phyloP scores from a whole-genome alignment of 2,113 vertebrate species.

The Nerophis lumbriciformis region DNA sequence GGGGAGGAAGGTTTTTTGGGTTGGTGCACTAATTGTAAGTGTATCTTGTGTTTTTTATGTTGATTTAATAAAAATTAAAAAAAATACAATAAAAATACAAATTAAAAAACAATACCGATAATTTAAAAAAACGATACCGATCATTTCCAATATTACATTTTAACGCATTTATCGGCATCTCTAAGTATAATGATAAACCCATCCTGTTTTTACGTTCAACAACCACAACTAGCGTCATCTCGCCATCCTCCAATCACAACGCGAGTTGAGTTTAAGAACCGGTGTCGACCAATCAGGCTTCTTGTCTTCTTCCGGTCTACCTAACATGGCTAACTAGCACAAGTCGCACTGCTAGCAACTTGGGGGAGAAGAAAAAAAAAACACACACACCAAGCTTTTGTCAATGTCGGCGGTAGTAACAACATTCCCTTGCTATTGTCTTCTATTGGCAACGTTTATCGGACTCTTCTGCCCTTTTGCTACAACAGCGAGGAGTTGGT shows the following conservation, averaged over 20 bases:
- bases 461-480: background rate
- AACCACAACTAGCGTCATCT: background rate
- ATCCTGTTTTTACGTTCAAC: background rate
- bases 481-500: slow-evolving; percentile 20
- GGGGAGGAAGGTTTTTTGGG: no score
- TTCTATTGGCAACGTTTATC: background rate
- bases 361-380: slow-evolving; percentile 6
- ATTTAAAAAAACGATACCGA: no score
- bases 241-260: slow-evolving; percentile 41
- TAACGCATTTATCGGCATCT: no score
- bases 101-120: no score
- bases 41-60: no score
- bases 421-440: slow-evolving; percentile 9
- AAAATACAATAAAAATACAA: no score
- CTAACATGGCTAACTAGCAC: slow-evolving; percentile 53
- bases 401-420: slow-evolving; percentile 33
- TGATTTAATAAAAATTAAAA: no score
- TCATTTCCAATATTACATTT: no score
- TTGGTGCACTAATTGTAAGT: no score
- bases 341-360: slow-evolving; percentile 55
- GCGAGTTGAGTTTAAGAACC: slow-evolving; percentile 23
- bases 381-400: slow-evolving; percentile 27
- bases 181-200: no score
- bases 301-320: slow-evolving; percentile 51
- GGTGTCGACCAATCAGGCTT: slow-evolving; percentile 36